phyloP scores from a whole-genome alignment of 2,797 vertebrate genomes.

The Denticeps clupeoides region DNA sequence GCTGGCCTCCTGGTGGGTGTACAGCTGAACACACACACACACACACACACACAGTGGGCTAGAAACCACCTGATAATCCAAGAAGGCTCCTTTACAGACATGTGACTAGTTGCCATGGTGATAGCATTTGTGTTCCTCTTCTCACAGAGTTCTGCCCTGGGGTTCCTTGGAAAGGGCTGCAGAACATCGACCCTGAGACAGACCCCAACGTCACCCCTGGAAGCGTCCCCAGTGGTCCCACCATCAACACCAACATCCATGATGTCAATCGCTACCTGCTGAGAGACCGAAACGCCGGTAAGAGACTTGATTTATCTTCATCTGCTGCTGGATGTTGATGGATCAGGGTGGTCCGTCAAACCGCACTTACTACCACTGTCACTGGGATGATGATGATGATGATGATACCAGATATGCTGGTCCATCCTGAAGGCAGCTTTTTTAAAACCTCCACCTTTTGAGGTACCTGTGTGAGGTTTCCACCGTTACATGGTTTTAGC shows the following conservation, averaged over 20 bases:
- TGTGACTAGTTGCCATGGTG: neutral
- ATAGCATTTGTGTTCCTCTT: neutral
- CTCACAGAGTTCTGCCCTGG: conserved; percentile 88
- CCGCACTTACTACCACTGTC: too few relatives aligned
- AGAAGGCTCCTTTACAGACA: too few relatives aligned
- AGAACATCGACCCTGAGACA: conserved; percentile 96
- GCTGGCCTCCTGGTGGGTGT: conserved; percentile 95
- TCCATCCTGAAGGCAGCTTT: too few relatives aligned
- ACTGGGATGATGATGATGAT: too few relatives aligned
- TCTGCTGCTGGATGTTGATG: too few relatives aligned
- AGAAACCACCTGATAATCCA: neutral
- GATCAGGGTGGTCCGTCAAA: too few relatives aligned
- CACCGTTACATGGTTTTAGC: too few relatives aligned
- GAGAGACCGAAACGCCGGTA: conserved; percentile 85
- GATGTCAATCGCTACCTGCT: conserved; percentile 96
- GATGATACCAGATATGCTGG: too few relatives aligned
- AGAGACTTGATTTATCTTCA: neutral
- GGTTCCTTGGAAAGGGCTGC: conserved; percentile 97
- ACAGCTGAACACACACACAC: too few relatives aligned
- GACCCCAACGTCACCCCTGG: conserved; percentile 96
- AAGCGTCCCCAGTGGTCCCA: conserved; percentile 90
- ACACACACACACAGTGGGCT: too few relatives aligned
- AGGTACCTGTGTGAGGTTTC: too few relatives aligned
- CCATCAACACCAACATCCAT: conserved; percentile 95
- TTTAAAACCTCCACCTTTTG: too few relatives aligned